These are phyloP conservation scores for Pogona vitticeps DNA, from an alignment of 2,113 vertebrate species.

Conservation along the genomic window DNA sequence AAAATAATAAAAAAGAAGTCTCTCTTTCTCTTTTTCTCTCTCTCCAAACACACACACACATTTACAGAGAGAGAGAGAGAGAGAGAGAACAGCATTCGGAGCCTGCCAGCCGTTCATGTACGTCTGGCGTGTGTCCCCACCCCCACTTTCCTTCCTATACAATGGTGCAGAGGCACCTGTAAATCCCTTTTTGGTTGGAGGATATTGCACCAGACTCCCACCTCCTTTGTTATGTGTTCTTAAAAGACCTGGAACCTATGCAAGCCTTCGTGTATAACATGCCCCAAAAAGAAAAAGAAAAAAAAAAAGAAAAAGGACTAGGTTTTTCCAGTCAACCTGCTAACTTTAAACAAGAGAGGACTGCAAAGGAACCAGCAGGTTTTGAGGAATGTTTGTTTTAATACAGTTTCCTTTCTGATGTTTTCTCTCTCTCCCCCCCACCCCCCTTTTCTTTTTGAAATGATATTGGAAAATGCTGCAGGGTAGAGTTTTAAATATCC, in stretches of 20 bases:
- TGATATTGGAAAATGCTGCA: conserved; percentile 2
- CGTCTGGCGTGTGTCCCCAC: too few species aligned
- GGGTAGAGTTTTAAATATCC: background rate
- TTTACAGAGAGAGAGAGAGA: too few species aligned
- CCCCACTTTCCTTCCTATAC: too few species aligned
- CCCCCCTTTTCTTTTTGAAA: background rate
- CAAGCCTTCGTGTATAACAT: background rate
- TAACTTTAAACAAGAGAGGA: background rate
- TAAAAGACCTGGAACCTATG: conserved; percentile 5
- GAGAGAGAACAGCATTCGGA: too few species aligned
- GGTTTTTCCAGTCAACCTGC: background rate
- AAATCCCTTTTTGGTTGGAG: background rate
- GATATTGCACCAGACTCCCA: accelerated
- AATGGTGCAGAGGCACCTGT: background rate
- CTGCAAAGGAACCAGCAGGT: background rate
- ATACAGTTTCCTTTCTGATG: background rate
- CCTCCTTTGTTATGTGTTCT: conserved; percentile 2
- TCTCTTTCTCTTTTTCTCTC: too few species aligned
- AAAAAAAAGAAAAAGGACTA: background rate
- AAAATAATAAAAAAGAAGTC: too few species aligned
- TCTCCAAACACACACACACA: too few species aligned
- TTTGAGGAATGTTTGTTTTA: background rate
- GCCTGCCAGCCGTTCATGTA: too few species aligned
- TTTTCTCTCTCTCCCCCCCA: background rate
- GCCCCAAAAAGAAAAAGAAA: background rate